These are phyloP conservation scores for Scleropages formosus DNA, from an alignment of 2,797 vertebrate species.

Conservation along the genomic window DNA sequence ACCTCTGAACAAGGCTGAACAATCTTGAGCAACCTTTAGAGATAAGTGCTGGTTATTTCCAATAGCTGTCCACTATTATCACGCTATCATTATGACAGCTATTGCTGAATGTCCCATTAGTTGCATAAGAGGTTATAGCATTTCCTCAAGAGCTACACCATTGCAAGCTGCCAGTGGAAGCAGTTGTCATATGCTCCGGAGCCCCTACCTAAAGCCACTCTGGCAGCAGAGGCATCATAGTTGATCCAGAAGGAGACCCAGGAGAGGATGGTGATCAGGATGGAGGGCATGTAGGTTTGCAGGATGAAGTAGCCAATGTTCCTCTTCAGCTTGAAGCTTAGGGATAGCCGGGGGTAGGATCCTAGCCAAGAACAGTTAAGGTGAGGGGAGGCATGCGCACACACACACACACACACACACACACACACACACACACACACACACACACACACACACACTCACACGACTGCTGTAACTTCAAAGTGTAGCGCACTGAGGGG, in stretches of 20 bases:
- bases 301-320: constrained; percentile 99
- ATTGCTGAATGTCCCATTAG: too few species aligned
- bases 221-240: constrained; percentile 96
- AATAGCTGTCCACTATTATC: too few species aligned
- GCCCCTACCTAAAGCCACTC: constrained; percentile 92
- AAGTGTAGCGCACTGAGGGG: neutral
- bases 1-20: too few species aligned
- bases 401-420: neutral
- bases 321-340: constrained; percentile 99
- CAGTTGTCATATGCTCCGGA: constrained; percentile 18
- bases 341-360: constrained; percentile 94
- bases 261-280: constrained; percentile 98
- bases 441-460: neutral
- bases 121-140: neutral
- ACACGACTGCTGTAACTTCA: neutral
- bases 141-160: neutral
- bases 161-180: neutral
- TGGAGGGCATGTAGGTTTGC: constrained; percentile 99
- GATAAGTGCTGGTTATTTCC: too few species aligned
- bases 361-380: constrained; percentile 63
- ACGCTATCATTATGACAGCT: too few species aligned
- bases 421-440: neutral
- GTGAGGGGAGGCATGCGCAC: neutral
- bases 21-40: too few species aligned
- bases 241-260: constrained; percentile 99